Evolutionary conservation across 2,113 vertebrate species (phyloP), one percentile per base, ranked within the genome.

Genomic region (Athene cunicularia): DNA sequence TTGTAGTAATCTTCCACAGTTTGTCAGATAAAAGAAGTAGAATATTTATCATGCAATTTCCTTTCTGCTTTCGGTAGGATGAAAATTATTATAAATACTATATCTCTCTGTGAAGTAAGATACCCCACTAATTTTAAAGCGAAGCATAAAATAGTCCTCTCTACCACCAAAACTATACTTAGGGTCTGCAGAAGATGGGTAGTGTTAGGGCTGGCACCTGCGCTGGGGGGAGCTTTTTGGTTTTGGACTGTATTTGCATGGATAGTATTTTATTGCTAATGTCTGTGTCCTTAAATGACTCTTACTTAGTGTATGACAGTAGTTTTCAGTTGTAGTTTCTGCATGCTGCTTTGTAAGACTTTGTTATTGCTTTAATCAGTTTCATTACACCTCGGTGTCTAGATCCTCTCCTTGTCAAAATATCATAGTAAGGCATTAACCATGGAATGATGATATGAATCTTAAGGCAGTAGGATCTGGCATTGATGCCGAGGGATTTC

Each of bases 341-440:
- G 90, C 94, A 91, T 93, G 88, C 96, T 95, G 95, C 82, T 93
- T 94, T 93, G 93, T 97, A 97, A 97, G 96, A 95, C 93, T 97
- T 96, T 92, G 94, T 96, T 95, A 97, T 97, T 97, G 92, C 89
- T 96, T 96, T 97, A 97, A 96, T 96, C 93, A 97, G 91, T 96
- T 97, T 95, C 95, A 97, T 97, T 97, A 95, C 96, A 97, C 95
- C 90, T 95, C 90, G 74, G 88, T 97, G 93, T 91, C 95, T 95
- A 96, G 90, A 95, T 97, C 93, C 94, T 97, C 97, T 92, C 87
- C 92, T 86, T 97, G 94, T 96, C 93, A 96, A 94, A 95, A 94
- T 95, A 95, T 96, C 94, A 96, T 95, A 97, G 94, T 94, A 95
- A 94, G 75, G 95, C 96, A 97, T 96, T 97, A 96, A 97, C 94